These are phyloP conservation scores for Acanthoscelides obtectus DNA, from an alignment of 2,888 invertebrate species.

Conservation along the genomic window DNA sequence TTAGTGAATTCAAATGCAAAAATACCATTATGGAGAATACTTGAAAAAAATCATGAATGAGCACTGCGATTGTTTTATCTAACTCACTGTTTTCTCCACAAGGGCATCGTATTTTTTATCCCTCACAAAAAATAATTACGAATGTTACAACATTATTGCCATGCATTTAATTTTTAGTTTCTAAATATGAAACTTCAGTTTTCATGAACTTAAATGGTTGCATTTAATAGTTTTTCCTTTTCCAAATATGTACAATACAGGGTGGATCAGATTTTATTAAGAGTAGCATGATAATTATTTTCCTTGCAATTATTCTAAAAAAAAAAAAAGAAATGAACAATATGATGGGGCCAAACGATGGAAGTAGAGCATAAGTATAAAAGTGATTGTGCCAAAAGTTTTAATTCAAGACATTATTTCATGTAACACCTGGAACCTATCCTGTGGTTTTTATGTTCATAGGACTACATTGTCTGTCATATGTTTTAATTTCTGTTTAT, in stretches of 20 bases:
- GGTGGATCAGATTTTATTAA: background rate
- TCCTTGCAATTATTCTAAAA: background rate
- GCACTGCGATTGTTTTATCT: no score
- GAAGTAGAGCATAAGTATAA: background rate
- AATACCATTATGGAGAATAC: no score
- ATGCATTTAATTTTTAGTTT: background rate
- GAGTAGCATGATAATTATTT: background rate
- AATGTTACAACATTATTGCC: background rate
- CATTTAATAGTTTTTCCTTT: background rate
- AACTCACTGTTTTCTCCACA: no score
- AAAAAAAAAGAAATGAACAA: background rate
- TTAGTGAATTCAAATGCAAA: no score
- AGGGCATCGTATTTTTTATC: no score
- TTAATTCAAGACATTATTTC: no score
- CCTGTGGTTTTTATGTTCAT: no score
- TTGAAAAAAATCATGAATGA: no score
- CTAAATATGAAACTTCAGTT: background rate
- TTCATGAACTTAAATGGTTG: background rate
- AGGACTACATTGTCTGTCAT: no score
- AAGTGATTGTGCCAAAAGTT: background rate
- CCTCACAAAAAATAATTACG: no score
- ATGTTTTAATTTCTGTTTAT: no score
- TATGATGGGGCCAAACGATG: background rate
- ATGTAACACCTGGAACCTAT: no score
- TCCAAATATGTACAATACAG: background rate